A percentile compares a stretch with the other conserved stretches of the same genome.
Conservation (phyloP, 2,113 vertebrate genomes). For the Chaetops frenatus region DNA sequence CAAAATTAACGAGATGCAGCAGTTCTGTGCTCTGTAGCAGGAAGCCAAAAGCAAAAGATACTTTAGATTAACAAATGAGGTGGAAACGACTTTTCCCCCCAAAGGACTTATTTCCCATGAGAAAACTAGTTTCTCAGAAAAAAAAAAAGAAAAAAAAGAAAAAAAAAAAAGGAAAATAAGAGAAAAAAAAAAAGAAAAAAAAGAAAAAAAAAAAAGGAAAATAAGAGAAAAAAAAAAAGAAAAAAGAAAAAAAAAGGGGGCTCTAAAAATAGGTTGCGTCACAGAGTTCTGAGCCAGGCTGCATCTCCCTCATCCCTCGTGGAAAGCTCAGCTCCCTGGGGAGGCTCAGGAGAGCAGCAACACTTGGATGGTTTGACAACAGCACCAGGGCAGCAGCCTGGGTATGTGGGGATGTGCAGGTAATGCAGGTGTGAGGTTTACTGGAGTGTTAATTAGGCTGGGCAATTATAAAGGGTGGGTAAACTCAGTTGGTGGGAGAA, state of each 20-base stretch:
- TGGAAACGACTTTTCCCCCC: slow-evolving; percentile 52
- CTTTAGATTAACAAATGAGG: slow-evolving; percentile 57
- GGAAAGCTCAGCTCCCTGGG: neutral
- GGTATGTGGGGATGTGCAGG: neutral
- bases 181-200: neutral
- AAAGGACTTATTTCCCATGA: slow-evolving; percentile 27
- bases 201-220: too few relatives aligned
- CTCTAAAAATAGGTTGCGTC: slow-evolving; percentile 27
- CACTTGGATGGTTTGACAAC: neutral
- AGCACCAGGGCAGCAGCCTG: neutral
- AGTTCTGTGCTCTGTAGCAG: slow-evolving; percentile 12
- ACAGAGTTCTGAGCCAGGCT: neutral
- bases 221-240: neutral
- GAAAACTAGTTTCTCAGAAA: slow-evolving; percentile 25
- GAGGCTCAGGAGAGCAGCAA: neutral
- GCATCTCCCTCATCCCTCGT: neutral
- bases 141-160: neutral
- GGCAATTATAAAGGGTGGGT: neutral
- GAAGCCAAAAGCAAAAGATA: slow-evolving; percentile 59
- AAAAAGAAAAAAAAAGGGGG: neutral
- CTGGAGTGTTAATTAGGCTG: slow-evolving; percentile 2
- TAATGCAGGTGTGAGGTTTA: neutral
- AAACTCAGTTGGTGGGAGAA: neutral
- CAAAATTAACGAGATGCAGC: slow-evolving; percentile 60
- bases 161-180: too few relatives aligned